phyloP scores from a whole-genome alignment of 2,888 invertebrate genomes.

The Pristionchus maxplancki region DNA sequence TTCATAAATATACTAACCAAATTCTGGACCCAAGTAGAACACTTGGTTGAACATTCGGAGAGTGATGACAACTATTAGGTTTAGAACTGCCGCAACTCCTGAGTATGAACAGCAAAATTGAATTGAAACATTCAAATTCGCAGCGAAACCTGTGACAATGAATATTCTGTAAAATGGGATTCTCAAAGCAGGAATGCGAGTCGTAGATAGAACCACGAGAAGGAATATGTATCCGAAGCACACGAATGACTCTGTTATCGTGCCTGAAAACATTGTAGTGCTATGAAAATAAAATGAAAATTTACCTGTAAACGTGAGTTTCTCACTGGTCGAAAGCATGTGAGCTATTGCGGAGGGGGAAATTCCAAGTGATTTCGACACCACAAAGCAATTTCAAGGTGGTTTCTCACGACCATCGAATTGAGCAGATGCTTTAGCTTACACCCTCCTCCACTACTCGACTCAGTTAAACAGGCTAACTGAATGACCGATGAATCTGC shows the following conservation, averaged over 20 bases:
- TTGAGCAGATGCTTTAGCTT: neutral
- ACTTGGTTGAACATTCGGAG: slow-evolving; percentile 12
- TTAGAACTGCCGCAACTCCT: neutral
- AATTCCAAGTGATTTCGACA: too few species aligned
- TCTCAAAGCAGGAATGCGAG: neutral
- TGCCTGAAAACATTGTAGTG: neutral
- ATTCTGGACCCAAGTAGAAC: neutral
- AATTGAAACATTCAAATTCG: neutral
- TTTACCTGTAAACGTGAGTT: neutral
- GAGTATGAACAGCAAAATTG: neutral
- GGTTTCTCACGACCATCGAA: neutral
- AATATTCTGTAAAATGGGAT: neutral
- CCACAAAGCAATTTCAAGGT: too few species aligned
- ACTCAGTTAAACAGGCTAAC: too few species aligned
- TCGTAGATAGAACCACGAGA: neutral
- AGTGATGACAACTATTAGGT: neutral
- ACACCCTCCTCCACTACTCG: too few species aligned
- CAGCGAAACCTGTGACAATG: neutral
- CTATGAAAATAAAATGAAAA: neutral
- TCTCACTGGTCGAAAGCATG: neutral
- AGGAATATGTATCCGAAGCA: neutral
- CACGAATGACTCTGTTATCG: neutral
- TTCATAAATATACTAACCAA: neutral
- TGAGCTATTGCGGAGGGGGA: neutral
- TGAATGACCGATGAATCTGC: too few species aligned